Base-by-base conservation (phyloP, 2,113 vertebrate genomes). In the Clarias batrachus region DNA sequence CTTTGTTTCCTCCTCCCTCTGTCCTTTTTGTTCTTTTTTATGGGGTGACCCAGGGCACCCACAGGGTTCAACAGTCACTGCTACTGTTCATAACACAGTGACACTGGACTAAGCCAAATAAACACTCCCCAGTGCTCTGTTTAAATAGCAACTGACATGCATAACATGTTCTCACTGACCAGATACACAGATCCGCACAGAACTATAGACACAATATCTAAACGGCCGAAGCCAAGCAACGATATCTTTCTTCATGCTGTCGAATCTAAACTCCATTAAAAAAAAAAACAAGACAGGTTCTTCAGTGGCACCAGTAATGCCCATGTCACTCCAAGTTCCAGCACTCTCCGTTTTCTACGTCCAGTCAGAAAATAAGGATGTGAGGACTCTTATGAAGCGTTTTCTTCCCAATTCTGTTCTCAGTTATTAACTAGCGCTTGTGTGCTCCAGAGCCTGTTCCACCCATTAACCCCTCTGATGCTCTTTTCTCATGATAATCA, bases 401-500 rank as follows among this genome's bases (percentile, higher is more conserved):
- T 93, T 93, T 94, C 91, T 59, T 16, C 33, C 91, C 92, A 92
- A 27, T 93, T 93, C 91, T 92, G 90, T 89, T 85, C 90, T 93
- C 91, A 93, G 93, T 94, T 87, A 94, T 94, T 94, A 94, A 94
- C 93, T 93, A 92, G 92, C 92, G 71, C 92, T 93, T 93, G 91
- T 93, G 90, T 92, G 89, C 90, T 91, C 86, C 84, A 88, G 93
- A 93, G 91, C 90, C 93, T 89, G 91, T 93, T 92, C 93, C 92
- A 92, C 91, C 93, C 93, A 94, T 95, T 94, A 94, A 93, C 92
- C 92, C 92, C 91, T 94, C 92, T 92, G 93, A 94, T 93, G 94
- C 93, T 93, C 94, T 93, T 95, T 95, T 95, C 93, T 95, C 92
- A 95, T 95, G 94, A 93, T 93, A 95, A 95, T 95, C 94, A 94